phyloP scores from a whole-genome alignment of 2,888 invertebrate species.

The Exocentrus adspersus region DNA sequence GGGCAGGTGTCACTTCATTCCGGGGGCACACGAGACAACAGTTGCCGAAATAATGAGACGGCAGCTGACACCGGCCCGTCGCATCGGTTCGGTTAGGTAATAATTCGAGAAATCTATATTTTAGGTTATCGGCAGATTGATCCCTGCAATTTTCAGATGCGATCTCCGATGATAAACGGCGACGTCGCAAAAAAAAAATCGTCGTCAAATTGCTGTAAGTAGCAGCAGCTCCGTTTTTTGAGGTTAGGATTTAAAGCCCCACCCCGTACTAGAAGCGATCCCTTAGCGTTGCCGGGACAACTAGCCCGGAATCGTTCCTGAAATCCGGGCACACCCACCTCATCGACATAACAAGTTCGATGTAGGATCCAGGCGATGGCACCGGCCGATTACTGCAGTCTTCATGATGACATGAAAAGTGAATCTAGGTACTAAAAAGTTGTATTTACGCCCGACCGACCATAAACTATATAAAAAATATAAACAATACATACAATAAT shows the following conservation, averaged over 20 bases:
- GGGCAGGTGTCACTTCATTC: constrained; percentile 47
- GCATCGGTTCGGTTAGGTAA: no score
- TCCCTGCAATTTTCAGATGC: constrained; percentile 33
- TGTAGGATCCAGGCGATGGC: neutral
- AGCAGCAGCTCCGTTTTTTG: no score
- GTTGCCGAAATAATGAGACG: constrained; percentile 47
- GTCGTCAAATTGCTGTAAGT: no score
- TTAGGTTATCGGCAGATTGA: constrained; percentile 38
- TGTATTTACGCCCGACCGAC: no score
- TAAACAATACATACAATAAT: no score
- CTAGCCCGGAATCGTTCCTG: constrained; percentile 16
- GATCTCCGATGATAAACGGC: constrained; percentile 11
- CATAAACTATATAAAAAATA: no score
- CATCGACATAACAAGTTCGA: constrained; percentile 14
- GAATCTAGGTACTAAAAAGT: no score
- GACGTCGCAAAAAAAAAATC: no score
- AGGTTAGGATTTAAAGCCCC: no score
- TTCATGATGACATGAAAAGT: no score
- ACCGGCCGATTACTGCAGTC: no score
- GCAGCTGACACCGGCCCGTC: constrained; percentile 47
- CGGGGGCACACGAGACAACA: constrained; percentile 30
- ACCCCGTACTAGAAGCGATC: no score
- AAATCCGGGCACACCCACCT: constrained; percentile 17
- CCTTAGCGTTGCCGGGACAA: constrained; percentile 17
- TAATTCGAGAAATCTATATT: constrained; percentile 49